Evolutionary conservation across 1,140 invertebrate genomes (phyloP), one percentile per base, ranked within the genome.

Genomic region (Spodoptera litura): DNA sequence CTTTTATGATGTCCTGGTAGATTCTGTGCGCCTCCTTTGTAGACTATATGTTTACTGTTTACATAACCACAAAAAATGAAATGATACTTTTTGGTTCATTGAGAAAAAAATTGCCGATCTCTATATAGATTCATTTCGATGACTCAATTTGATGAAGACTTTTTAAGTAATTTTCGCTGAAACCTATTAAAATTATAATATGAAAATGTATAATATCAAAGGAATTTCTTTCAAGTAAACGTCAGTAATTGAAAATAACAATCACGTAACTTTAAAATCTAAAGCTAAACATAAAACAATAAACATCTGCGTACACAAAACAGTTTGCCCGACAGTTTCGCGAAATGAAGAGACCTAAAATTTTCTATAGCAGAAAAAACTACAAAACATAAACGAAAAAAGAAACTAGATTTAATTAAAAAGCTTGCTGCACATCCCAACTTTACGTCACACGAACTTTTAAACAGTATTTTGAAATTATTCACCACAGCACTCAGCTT

Each of bases 391-490:
- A 61, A 62, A n/a, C 35, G n/a, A 38, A 62, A 62, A 56, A 27
- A 25, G 4, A 8, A 25, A 66, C 38, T 25, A 20, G 38, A 52
- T 62, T 62, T 31, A 62, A 11, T 61, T 52, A 62, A 38, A 61
- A 64, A 64, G 59, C 49, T 75, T 8, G 27, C 58, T 2, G 38
- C 13, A 53, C 58, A 55, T 64, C 27, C 31, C 59, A 31, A 51
- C 49, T 12, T 38, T 75, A 31, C n/a, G 59, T 53, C 59, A 52
- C 73, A 13, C 10, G 38, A 75, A 75, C 73, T 75, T 75, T 75
- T 75, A 75, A 75, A 75, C 59, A 75, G 59, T 59, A 75, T 75
- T 75, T 64, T 75, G 73, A 75, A 75, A 55, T 64, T 75, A 75
- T 75, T 75, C 73, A 64, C 44, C 25, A 51, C 73, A 64, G 59